A percentile compares a stretch with the other conserved stretches of the same genome.
phyloP scores from a whole-genome alignment of 2,888 invertebrate genomes.

The Charanyca ferruginea region DNA sequence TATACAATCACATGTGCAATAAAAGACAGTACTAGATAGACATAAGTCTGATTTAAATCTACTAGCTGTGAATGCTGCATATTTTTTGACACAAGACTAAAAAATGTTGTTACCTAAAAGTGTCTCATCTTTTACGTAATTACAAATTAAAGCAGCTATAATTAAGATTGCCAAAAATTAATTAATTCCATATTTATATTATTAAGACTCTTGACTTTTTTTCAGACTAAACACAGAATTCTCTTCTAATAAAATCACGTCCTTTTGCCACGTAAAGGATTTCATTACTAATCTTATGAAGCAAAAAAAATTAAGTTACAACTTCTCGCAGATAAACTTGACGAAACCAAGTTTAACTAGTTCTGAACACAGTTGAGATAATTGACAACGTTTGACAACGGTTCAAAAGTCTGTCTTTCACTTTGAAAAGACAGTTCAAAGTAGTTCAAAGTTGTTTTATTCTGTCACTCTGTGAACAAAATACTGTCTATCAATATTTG shows the following conservation, averaged over 20 bases:
- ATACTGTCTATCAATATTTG: background rate
- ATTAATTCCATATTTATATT: too few species aligned
- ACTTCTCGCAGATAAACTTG: slow-evolving; percentile 4
- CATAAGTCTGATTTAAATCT: too few species aligned
- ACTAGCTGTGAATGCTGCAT: too few species aligned
- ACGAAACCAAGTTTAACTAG: background rate
- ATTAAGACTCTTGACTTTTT: too few species aligned
- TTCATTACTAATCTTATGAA: background rate
- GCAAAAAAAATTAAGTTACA: background rate
- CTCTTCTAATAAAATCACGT: slow-evolving; percentile 1
- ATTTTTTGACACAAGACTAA: too few species aligned
- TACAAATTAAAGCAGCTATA: too few species aligned
- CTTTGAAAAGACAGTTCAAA: slow-evolving; percentile 6
- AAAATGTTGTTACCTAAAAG: too few species aligned
- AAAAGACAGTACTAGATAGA: too few species aligned
- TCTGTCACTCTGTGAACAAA: slow-evolving; percentile 3
- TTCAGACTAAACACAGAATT: background rate
- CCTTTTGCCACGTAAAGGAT: background rate
- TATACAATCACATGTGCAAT: too few species aligned
- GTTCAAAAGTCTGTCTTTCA: background rate
- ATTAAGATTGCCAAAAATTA: too few species aligned
- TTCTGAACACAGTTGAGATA: slow-evolving; percentile 10
- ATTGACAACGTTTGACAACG: background rate
- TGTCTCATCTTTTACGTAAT: too few species aligned
- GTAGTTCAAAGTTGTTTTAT: background rate